Evolutionary conservation across 35 echinoderm and acorn worm genomes (phyloP).

Genomic region (Patiria miniata): DNA sequence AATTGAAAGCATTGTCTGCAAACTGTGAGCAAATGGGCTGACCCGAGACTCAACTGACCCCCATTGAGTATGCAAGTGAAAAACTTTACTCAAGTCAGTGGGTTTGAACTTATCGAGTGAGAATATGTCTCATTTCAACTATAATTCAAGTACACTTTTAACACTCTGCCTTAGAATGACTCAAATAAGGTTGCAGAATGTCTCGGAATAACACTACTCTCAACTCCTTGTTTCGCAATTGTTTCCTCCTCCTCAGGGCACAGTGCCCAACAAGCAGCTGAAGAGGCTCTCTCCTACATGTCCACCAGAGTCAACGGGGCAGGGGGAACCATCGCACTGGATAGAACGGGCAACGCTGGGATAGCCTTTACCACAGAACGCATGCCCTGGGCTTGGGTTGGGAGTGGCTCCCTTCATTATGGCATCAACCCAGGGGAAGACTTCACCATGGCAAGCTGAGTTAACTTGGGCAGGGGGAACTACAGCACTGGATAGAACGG

Average conservation of each 20-base stretch:
- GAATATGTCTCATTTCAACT: too few relatives aligned
- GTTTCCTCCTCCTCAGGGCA: slow-evolving; percentile 49
- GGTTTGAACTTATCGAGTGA: too few relatives aligned
- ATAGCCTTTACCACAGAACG: slow-evolving; percentile 66
- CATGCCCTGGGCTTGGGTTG: slow-evolving; percentile 89
- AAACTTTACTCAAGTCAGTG: too few relatives aligned
- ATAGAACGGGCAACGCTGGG: slow-evolving; percentile 71
- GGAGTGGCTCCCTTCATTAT: slow-evolving; percentile 45
- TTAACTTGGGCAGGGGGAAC: slow-evolving; percentile 61
- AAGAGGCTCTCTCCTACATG: slow-evolving; percentile 81
- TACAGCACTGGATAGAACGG: slow-evolving; percentile 69
- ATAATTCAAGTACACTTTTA: too few relatives aligned
- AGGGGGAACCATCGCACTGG: slow-evolving; percentile 81
- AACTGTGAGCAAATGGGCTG: too few relatives aligned
- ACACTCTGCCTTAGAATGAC: too few relatives aligned
- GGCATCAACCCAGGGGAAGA: slow-evolving; percentile 73
- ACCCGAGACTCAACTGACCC: too few relatives aligned
- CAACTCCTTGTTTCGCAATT: neutral
- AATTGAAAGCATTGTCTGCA: too few relatives aligned
- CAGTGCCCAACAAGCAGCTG: slow-evolving; percentile 68
- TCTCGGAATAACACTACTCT: too few relatives aligned
- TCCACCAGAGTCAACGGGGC: slow-evolving; percentile 50
- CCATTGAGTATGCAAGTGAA: too few relatives aligned
- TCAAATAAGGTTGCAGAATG: too few relatives aligned
- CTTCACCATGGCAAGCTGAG: neutral